Evolutionary conservation across 2,113 vertebrate genomes (phyloP).

Genomic region (Forbesichthys papilliferus): DNA sequence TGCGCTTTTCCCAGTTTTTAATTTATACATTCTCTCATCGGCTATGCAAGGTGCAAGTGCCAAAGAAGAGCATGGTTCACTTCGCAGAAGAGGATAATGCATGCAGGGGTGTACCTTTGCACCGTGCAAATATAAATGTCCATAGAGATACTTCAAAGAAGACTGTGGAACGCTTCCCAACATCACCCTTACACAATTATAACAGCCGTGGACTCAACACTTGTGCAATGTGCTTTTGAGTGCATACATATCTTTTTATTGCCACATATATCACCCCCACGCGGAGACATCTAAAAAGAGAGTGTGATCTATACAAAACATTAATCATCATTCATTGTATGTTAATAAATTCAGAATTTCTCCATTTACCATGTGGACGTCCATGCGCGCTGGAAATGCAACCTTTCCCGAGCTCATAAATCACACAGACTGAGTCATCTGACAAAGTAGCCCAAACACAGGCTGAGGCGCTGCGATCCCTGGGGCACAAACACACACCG

Average conservation of each 20-base stretch:
- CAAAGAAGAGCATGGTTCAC: slow-evolving; percentile 51
- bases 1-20: slow-evolving; percentile 65
- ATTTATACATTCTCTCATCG: slow-evolving; percentile 73
- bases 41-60: slow-evolving; percentile 65
- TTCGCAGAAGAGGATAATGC: slow-evolving; percentile 58
- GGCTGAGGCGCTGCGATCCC: slow-evolving; percentile 75
- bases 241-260: slow-evolving; percentile 79
- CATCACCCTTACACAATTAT: slow-evolving; percentile 50
- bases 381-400: slow-evolving; percentile 80
- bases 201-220: slow-evolving; percentile 62
- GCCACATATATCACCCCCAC: slow-evolving; percentile 78
- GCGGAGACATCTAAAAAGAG: slow-evolving; percentile 80
- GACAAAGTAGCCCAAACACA: slow-evolving; percentile 84
- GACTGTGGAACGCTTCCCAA: slow-evolving; percentile 25
- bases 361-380: slow-evolving; percentile 84
- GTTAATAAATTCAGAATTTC: slow-evolving; percentile 87
- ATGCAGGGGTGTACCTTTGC: slow-evolving; percentile 50
- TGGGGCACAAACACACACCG: slow-evolving; percentile 79
- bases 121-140: slow-evolving; percentile 38
- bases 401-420: slow-evolving; percentile 84
- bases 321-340: slow-evolving; percentile 89
- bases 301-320: slow-evolving; percentile 82
- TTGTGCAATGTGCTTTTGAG: slow-evolving; percentile 69
- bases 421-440: slow-evolving; percentile 80
- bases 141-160: slow-evolving; percentile 43